These are phyloP conservation scores for Diplolepis rosae DNA, from an alignment of 2,888 invertebrate genomes.

Conservation along the genomic window DNA sequence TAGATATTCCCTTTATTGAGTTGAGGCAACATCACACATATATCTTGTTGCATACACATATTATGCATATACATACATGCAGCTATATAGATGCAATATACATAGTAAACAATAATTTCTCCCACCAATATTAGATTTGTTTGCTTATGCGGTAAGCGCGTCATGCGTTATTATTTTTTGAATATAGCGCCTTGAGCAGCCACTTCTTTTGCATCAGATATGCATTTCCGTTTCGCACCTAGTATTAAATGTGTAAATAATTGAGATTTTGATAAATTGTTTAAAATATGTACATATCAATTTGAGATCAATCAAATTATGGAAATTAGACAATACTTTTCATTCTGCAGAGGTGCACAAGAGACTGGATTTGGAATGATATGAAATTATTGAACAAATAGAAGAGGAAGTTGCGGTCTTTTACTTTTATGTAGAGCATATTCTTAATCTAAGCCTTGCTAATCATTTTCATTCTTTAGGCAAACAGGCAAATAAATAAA, in stretches of 20 bases:
- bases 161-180: neutral
- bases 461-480: neutral
- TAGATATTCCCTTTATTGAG: too few relatives aligned
- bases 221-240: neutral
- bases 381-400: neutral
- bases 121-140: neutral
- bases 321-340: neutral
- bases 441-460: neutral
- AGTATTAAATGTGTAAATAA: neutral
- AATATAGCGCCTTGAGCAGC: neutral
- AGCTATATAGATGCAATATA: neutral
- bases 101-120: neutral
- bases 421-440: neutral
- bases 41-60: neutral
- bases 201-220: neutral
- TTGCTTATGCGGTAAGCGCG: neutral
- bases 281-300: neutral
- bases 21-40: too few relatives aligned
- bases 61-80: neutral
- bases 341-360: neutral
- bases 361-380: slow-evolving; percentile 3
- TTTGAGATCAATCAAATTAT: neutral
- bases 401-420: neutral
- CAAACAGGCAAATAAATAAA: neutral
- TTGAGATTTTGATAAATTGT: neutral